phyloP scores from a whole-genome alignment of 2,888 invertebrate genomes.

The Leptopilina drosophilae region DNA sequence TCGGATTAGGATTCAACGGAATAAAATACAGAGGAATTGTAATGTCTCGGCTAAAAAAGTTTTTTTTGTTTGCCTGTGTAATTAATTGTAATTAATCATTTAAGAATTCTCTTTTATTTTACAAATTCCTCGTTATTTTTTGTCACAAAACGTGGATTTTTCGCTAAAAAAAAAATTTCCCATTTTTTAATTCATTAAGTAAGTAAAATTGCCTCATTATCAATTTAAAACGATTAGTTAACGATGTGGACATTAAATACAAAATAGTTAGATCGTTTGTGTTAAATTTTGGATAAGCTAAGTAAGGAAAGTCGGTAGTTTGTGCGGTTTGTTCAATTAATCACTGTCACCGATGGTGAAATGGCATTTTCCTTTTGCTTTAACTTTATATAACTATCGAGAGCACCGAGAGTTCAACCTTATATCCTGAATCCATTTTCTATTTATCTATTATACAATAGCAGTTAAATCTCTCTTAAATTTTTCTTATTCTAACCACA shows the following conservation, averaged over 20 bases:
- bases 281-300: constrained; percentile 8
- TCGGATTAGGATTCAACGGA: no score
- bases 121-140: no score
- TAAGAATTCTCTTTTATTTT: no score
- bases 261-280: background rate
- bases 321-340: constrained; percentile 8
- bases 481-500: background rate
- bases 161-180: no score
- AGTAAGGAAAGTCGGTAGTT: background rate
- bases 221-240: background rate
- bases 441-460: constrained; percentile 8
- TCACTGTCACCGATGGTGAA: constrained; percentile 21
- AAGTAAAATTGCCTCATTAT: background rate
- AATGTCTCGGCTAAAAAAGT: no score
- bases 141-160: no score
- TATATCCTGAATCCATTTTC: constrained; percentile 11
- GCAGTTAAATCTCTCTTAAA: background rate
- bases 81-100: no score
- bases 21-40: no score
- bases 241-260: constrained; percentile 1
- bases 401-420: background rate
- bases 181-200: no score
- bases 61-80: no score
- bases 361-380: constrained; percentile 28
- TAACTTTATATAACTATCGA: constrained; percentile 35